A percentile compares a stretch with the other conserved stretches of the same genome.
phyloP scores from a whole-genome alignment of 2,113 vertebrate species.

The Axis porcinus region DNA sequence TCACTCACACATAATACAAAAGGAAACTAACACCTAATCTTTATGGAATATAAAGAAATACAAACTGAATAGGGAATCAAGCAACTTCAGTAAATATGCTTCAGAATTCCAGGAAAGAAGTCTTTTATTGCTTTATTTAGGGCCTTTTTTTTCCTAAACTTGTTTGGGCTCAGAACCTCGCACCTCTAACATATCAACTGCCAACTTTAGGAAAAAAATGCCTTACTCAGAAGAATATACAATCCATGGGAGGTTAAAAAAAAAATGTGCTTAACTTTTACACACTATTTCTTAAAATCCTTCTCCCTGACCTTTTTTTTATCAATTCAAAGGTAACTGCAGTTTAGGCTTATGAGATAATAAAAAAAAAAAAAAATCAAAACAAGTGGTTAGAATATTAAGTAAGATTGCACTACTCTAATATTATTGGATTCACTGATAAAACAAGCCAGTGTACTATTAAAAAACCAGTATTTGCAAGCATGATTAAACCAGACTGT shows the following conservation, averaged over 20 bases:
- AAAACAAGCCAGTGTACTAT: neutral
- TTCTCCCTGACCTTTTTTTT: neutral
- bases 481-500: neutral
- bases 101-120: neutral
- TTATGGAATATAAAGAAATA: neutral
- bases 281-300: neutral
- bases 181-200: conserved; percentile 8
- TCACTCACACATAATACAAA: neutral
- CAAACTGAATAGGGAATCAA: neutral
- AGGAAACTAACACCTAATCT: neutral
- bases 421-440: neutral
- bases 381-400: neutral
- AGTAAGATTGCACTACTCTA: neutral
- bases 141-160: neutral
- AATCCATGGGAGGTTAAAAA: neutral
- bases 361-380: neutral
- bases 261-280: neutral
- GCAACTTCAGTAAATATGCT: neutral
- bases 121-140: neutral
- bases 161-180: neutral
- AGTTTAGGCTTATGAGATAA: neutral
- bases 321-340: neutral
- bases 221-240: neutral
- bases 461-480: neutral
- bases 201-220: neutral